Evolutionary conservation across 2,888 invertebrate species (phyloP).

Genomic region (Biston betularia): DNA sequence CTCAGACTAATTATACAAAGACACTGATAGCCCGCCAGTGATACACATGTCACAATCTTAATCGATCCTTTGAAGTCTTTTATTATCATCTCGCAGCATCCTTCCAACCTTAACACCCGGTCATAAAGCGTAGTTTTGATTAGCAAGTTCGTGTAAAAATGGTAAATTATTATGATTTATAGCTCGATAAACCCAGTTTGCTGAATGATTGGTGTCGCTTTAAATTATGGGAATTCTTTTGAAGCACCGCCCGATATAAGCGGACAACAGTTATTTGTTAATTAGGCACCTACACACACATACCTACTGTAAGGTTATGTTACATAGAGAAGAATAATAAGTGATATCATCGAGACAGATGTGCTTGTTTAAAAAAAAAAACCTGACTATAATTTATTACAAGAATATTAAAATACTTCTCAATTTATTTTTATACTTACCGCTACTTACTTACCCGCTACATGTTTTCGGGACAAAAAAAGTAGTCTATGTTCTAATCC

Average conservation of each 20-base stretch:
- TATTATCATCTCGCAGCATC: slow-evolving; percentile 14
- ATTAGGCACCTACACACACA: slow-evolving; percentile 13
- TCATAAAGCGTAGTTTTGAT: slow-evolving; percentile 24
- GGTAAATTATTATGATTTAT: slow-evolving; percentile 60
- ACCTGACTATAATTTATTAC: no score
- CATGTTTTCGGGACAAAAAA: no score
- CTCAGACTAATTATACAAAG: slow-evolving; percentile 11
- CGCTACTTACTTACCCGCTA: no score
- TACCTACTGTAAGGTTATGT: no score
- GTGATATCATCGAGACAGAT: no score
- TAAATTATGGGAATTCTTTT: slow-evolving; percentile 48
- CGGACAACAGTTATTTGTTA: slow-evolving; percentile 11
- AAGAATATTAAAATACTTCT: no score
- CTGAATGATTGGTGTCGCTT: slow-evolving; percentile 66
- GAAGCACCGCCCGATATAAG: slow-evolving; percentile 43
- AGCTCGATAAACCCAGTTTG: slow-evolving; percentile 64
- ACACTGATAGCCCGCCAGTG: slow-evolving; percentile 22
- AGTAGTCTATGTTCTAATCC: no score
- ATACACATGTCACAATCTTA: slow-evolving; percentile 48
- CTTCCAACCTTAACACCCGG: slow-evolving; percentile 18
- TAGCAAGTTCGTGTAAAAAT: slow-evolving; percentile 32
- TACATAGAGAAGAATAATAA: no score
- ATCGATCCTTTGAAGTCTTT: slow-evolving; percentile 45
- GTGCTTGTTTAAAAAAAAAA: no score
- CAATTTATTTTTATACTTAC: no score